Conservation (phyloP, 2,797 vertebrate genomes). For the Urosaurus nigricauda region DNA sequence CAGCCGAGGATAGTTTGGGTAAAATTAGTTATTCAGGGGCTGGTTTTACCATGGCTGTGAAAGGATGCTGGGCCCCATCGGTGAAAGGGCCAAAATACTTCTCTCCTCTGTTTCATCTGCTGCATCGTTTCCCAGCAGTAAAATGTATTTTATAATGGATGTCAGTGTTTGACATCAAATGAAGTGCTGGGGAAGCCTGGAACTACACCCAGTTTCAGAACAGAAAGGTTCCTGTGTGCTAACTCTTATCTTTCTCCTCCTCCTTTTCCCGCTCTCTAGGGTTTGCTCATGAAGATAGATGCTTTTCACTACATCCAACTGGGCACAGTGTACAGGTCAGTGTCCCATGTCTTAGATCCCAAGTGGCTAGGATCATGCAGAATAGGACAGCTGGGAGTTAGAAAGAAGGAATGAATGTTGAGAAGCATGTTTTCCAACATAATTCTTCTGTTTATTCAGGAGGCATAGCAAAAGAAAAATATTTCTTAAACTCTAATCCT, state of each 20-base stretch:
- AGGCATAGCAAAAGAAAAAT: not conserved
- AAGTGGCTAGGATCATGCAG: not conserved
- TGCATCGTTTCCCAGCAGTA: too few relatives aligned
- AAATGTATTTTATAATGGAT: too few relatives aligned
- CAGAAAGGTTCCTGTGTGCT: not conserved
- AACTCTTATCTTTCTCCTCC: not conserved
- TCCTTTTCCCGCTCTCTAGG: conserved; percentile 68
- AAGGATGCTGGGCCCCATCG: too few relatives aligned
- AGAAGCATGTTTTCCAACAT: not conserved
- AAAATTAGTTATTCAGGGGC: too few relatives aligned
- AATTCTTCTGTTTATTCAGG: not conserved
- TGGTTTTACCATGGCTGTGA: too few relatives aligned
- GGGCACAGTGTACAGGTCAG: conserved; percentile 87
- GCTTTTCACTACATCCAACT: conserved; percentile 90
- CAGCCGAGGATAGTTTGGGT: too few relatives aligned
- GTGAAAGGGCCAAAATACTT: too few relatives aligned
- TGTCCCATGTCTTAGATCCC: not conserved
- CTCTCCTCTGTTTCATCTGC: too few relatives aligned
- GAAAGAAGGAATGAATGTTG: not conserved
- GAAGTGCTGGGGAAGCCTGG: too few relatives aligned
- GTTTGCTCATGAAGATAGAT: conserved; percentile 89
- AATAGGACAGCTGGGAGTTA: too few relatives aligned
- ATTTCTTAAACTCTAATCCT: not conserved
- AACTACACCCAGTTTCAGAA: too few relatives aligned
- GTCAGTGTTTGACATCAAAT: too few relatives aligned